Base-by-base conservation (phyloP, 2,888 invertebrate genomes). In the Troilus luridus region DNA sequence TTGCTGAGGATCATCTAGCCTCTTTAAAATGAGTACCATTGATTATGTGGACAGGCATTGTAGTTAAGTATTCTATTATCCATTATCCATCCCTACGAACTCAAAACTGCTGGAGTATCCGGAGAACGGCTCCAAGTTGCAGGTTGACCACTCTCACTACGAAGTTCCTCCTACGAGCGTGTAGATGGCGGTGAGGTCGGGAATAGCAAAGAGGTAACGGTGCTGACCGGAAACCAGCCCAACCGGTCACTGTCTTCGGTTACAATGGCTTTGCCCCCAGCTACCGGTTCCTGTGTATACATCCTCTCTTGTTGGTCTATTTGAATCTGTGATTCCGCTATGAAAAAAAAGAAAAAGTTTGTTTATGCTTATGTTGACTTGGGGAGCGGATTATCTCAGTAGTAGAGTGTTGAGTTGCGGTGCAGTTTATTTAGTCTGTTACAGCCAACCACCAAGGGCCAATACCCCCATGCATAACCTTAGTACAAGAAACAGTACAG, bases 201-300 rank as follows among this genome's bases (percentile, higher is more conserved):
- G 85, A 85, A 85, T 85, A 85, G 56, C 85, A 58, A 85, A 85
- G 85, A 56, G 56, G 85, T n/a, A 85, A 85, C 85, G 85, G 85
- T 85, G 56, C 41, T n/a, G n/a, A 58, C 85, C 85, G 85, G 85
- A 85, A 85, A 58, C 56, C 81, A 41, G 12, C 54, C 54, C 14
- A 9, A 41, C 19, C n/a, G 85, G 56, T 56, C 56, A 85, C 56
- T 58, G 56, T n/a, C 85, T 54, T 58, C 85, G n/a, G 56, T 85
- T 58, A 58, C 56, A 85, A 58, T 85, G 56, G 56, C 56, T 56
- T 54, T 54, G 54, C 24, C 67, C 21, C 0, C 41, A 7, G 67
- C 67, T 77, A 77, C 72, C 72, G 72, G 72, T 77, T 77, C 72
- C 72, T 77, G 27, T 77, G 19, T 41, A 41, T 41, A 77, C 72